Evolutionary conservation across 2,888 invertebrate species (phyloP).

Genomic region (Chrysina gloriosa): DNA sequence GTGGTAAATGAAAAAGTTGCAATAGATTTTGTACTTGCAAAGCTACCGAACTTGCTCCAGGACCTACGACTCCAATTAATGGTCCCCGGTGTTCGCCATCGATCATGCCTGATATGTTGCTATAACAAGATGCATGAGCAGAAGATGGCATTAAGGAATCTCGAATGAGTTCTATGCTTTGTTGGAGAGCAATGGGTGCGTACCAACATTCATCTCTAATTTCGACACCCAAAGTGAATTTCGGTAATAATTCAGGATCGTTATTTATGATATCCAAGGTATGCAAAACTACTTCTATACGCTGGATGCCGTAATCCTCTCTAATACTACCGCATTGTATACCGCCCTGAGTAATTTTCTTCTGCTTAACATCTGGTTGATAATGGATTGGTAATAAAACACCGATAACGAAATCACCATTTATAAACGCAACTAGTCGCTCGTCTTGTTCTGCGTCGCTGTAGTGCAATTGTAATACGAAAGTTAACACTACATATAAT

Average conservation of each 20-base stretch:
- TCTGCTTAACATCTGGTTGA: conserved; percentile 58
- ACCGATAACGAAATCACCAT: conserved; percentile 71
- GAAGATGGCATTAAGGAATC: conserved; percentile 70
- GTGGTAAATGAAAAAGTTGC: conserved; percentile 75
- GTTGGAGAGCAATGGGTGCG: conserved; percentile 81
- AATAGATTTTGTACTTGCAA: conserved; percentile 81
- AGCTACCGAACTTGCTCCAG: conserved; percentile 79
- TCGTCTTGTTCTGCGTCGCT: conserved; percentile 50
- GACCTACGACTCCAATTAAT: conserved; percentile 79
- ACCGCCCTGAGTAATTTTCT: conserved; percentile 57
- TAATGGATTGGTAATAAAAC: conserved; percentile 70
- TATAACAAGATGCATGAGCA: conserved; percentile 33
- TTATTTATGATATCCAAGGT: conserved; percentile 75
- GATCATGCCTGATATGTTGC: conserved; percentile 14
- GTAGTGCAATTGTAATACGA: neutral
- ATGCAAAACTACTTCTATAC: conserved; percentile 73
- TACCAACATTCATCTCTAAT: conserved; percentile 87
- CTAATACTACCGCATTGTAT: conserved; percentile 72
- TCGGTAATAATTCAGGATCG: conserved; percentile 69
- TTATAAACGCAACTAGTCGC: conserved; percentile 65
- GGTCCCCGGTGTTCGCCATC: conserved; percentile 59
- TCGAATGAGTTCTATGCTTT: conserved; percentile 80
- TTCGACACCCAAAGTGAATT: conserved; percentile 72
- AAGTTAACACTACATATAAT: neutral
- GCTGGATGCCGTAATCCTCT: conserved; percentile 81